Percentiles rank a stretch among this genome's conserved stretches.
Evolutionary conservation across 2,113 vertebrate species (phyloP).

Genomic region (Crypturellus undulatus): DNA sequence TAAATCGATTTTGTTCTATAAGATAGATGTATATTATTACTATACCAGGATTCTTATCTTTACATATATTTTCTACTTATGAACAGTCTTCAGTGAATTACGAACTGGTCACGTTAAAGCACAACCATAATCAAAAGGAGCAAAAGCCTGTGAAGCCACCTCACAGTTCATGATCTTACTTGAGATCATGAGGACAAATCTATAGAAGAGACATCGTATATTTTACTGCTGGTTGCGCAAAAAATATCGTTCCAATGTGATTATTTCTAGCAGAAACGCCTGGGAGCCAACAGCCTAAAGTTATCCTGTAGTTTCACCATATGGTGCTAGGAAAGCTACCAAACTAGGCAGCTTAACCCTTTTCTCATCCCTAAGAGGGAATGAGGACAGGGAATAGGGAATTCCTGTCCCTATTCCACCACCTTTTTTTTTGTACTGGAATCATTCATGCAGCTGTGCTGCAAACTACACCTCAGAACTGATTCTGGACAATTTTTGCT

Average conservation of each 20-base stretch:
- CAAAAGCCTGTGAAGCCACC: neutral
- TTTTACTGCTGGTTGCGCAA: neutral
- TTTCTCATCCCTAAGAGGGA: neutral
- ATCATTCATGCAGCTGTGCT: neutral
- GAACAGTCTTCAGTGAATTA: neutral
- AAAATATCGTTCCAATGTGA: neutral
- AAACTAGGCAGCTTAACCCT: neutral
- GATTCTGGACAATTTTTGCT: neutral
- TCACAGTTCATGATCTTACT: neutral
- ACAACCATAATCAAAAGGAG: too few relatives aligned
- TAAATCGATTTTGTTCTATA: neutral
- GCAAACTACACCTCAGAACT: neutral
- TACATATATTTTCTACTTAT: neutral
- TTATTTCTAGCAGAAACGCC: neutral
- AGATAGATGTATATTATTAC: neutral
- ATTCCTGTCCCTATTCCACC: neutral
- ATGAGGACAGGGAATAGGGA: too few relatives aligned
- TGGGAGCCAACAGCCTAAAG: neutral
- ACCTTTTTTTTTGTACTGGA: fast-evolving
- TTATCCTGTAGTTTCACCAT: fast-evolving
- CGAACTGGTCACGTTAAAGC: neutral
- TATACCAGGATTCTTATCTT: neutral
- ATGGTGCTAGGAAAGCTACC: neutral
- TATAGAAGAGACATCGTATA: neutral
- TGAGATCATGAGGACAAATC: neutral